Base-by-base conservation (phyloP, 2,797 vertebrate genomes). In the Lates japonicus region DNA sequence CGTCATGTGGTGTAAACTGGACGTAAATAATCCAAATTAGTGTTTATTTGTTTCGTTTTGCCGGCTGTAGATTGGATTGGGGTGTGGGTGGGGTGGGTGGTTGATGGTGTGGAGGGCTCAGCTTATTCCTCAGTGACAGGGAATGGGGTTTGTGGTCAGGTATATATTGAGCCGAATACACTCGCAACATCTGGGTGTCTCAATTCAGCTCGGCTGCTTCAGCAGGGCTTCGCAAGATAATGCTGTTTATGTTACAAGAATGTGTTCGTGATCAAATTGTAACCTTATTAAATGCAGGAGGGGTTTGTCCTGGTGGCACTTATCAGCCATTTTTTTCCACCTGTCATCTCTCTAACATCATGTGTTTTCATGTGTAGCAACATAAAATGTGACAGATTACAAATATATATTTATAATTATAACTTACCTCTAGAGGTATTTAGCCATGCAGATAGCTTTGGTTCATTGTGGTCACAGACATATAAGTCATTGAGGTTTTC, bases 21-120 rank as follows among this genome's bases (percentile, higher is more conserved):
- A 92, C 88, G 76, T 92, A 93, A 93, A 94, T 91, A 94, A 94
- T 94, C 87, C 42, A 41, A 90, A 94, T 93, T 89, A 94, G 90
- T 86, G 90, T 92, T 93, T 92, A 94, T 94, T 94, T 94, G 91
- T 94, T 93, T 92, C 87, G 88, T 93, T 88, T 92, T 88, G 77
- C 83, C 33, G n/a, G 82, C 68, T 80, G 84, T 73, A 93, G 87
- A 94, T 91, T 92, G 90, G 87, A 93, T 91, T 91, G 87, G 76
- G 70, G 52, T 74, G 78, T n/a, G 74, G 46, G 20, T 33, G 14
- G 41, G 46, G 29, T 6, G 41, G 17, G 42, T 54, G 46, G 52
- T 60, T 31, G 54, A 55, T 39, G 39, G 66, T 13, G 64, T n/a
- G 76, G 64, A 77, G 44, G 39, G 52, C 54, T 76, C 3, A 29